Conservation (phyloP, 2,797 vertebrate species). For the Hemibagrus guttatus region DNA sequence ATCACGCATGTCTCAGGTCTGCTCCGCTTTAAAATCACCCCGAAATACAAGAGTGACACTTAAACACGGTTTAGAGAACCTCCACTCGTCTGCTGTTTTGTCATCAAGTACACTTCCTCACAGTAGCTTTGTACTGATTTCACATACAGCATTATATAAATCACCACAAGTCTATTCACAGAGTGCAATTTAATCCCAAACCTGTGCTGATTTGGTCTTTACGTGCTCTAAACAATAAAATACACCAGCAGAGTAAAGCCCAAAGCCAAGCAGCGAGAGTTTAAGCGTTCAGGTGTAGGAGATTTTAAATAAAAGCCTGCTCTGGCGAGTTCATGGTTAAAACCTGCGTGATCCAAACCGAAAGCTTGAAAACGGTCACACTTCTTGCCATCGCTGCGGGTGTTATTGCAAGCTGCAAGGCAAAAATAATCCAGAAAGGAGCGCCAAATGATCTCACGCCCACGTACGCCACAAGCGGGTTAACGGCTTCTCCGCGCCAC, state of each 20-base stretch:
- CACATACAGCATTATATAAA: neutral
- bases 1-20: neutral
- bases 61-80: neutral
- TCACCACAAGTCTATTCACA: neutral
- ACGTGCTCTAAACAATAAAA: neutral
- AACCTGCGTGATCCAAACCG: slow-evolving; percentile 72
- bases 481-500: slow-evolving; percentile 32
- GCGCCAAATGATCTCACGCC: slow-evolving; percentile 43
- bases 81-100: neutral
- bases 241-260: neutral
- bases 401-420: slow-evolving; percentile 48
- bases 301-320: neutral
- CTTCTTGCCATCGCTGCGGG: slow-evolving; percentile 43
- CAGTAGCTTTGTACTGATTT: neutral
- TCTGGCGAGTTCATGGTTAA: slow-evolving; percentile 31
- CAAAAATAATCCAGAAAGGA: slow-evolving; percentile 48
- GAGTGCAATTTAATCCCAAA: neutral
- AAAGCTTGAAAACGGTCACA: slow-evolving; percentile 51
- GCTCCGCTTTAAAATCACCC: neutral
- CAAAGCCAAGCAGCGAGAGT: no score
- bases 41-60: neutral
- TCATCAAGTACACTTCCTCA: neutral
- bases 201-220: neutral
- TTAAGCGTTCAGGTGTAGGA: fast-evolving
- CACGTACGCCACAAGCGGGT: slow-evolving; percentile 20